Evolutionary conservation across 2,113 vertebrate genomes (phyloP), one percentile per base, ranked within the genome.

Genomic region (Psittacula cyanocephala): DNA sequence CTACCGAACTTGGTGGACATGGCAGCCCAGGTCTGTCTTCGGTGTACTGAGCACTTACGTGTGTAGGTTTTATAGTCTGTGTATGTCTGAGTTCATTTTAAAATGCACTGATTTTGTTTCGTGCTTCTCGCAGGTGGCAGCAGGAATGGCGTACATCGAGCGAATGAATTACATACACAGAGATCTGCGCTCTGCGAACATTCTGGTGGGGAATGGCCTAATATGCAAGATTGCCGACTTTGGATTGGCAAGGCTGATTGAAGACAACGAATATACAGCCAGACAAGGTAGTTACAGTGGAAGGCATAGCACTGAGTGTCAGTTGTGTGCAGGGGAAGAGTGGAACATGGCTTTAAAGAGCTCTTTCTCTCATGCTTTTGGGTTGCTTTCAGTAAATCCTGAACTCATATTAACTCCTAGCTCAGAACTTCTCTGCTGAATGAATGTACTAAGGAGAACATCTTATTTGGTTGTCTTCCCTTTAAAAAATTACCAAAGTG

Each of bases 81-180:
- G 9, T 24, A 0, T 14, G 43, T 24, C 2, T 3, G 75, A 70
- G 43, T 29, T 62, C 4, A 10, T 60, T 67, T 77, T 35, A 55
- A 86, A 49, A 46, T 19, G 69, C 35, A 0, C 43, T 3, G 1
- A 5, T n/a, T 87, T 33, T 64, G n/a, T 89, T 53, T 44, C 27
- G 3, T 69, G 46, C 59, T 89, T 74, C 81, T 23, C 15, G 0
- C 97, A 99, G 99, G 98, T 99, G 95, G 98, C 99, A 7, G 99
- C 97, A 15, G 99, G 99, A 33, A 99, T 99, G 99, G 99, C 99
- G 15, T 99, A 99, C 97, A 99, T 99, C 4, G 99, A 99, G 97
- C 98, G 99, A 83, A 99, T 99, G 99, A 99, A 99, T 97, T 99
- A 99, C 76, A 99, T 99, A 94, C 99, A 99, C 97, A 98, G 99